Base-by-base conservation (phyloP, 2,113 vertebrate genomes). In the Cichladusa arquata region DNA sequence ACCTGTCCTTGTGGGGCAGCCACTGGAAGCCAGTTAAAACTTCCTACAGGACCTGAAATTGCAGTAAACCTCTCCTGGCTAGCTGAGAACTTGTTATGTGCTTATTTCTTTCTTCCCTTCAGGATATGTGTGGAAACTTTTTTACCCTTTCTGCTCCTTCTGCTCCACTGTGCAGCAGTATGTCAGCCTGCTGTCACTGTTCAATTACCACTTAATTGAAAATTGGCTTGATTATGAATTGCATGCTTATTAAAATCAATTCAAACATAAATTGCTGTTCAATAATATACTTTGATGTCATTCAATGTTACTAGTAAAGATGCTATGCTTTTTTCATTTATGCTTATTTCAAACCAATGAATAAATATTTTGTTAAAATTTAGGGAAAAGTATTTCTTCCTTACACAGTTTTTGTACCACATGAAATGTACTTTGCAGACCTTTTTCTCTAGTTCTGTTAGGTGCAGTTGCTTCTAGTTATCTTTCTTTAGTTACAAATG, bases 161-260 rank as follows among this genome's bases (percentile, higher is more conserved):
- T 81, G 1, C 42, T 91, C 91, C 67, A 34, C 71, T 45, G 12
- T 93, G 57, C n/a, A 44, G 42, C 14, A 53, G 26, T 60, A 45
- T 51, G 70, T 93, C 76, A 92, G 31, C 33, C 74, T 92, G 53
- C 82, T 83, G 92, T 86, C 90, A 72, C 12, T 8, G 53, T 78
- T 93, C 71, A 92, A 36, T 91, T 94, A 87, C 38, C 54, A 51
- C n/a, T 90, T 96, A 95, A 88, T 76, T 95, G 85, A 90, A 94
- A 96, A 87, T 86, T 85, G 66, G 34, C 91, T 91, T 93, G 72
- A 88, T 94, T 95, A 95, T 90, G 54, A 82, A 85, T 85, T 70
- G 34, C 85, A 47, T 86, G 72, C 79, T 86, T 94, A 92, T 92
- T 90, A 91, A 92, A 91, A 91, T 84, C 2, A 81, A 89, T 93